Evolutionary conservation across 1,140 invertebrate species (phyloP).

Genomic region (Venustaconcha ellipsiformis): DNA sequence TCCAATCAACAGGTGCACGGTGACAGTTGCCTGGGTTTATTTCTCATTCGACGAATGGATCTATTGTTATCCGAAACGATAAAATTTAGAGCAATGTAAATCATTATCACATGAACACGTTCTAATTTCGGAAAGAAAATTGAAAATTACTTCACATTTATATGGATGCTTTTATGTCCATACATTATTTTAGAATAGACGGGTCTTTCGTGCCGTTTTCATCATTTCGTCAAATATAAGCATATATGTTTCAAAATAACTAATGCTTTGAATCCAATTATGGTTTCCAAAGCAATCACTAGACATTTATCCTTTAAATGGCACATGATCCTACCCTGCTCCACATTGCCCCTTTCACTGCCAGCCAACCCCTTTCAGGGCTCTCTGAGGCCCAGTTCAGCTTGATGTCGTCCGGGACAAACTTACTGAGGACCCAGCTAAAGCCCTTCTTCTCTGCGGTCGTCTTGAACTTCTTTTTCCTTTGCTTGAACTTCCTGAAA

Average conservation of each 20-base stretch:
- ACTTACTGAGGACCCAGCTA: constrained; percentile 58
- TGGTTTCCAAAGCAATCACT: no score
- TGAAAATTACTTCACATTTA: no score
- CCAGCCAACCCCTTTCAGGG: constrained; percentile 52
- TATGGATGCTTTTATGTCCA: background rate
- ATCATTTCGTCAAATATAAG: background rate
- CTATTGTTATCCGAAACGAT: no score
- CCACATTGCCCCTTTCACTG: constrained; percentile 60
- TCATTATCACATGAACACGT: no score
- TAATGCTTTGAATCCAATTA: no score
- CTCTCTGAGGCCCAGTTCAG: constrained; percentile 30
- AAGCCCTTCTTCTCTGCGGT: constrained; percentile 56
- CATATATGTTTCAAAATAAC: no score
- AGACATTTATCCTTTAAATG: no score
- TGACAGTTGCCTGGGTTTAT: no score
- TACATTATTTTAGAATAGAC: background rate
- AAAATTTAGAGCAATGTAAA: no score
- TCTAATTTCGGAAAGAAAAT: no score
- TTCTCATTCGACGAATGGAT: no score
- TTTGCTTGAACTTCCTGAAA: constrained; percentile 55
- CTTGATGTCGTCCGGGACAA: constrained; percentile 37
- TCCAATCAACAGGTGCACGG: no score
- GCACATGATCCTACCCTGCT: constrained; percentile 38
- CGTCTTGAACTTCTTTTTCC: constrained; percentile 50
- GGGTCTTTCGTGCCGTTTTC: background rate